Conservation (phyloP, 2,888 invertebrate genomes). For the Lithosia quadra region DNA sequence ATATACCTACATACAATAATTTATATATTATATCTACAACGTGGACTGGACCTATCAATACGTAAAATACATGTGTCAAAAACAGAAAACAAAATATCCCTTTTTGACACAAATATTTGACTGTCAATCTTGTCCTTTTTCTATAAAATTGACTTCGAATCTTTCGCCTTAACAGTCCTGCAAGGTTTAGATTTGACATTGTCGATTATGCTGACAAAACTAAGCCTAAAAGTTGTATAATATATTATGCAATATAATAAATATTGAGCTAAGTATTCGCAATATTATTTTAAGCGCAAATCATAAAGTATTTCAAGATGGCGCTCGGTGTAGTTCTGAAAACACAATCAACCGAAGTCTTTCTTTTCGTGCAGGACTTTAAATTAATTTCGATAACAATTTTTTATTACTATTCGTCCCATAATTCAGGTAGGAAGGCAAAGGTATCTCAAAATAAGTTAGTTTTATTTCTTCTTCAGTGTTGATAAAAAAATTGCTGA, state of each 20-base stretch:
- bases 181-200: conserved; percentile 17
- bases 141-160: conserved; percentile 19
- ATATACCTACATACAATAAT: conserved; percentile 43
- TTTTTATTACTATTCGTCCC: conserved; percentile 68
- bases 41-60: conserved; percentile 37
- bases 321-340: conserved; percentile 25
- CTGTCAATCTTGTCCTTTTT: conserved; percentile 17
- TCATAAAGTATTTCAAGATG: conserved; percentile 31
- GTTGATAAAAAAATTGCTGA: not conserved
- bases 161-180: conserved; percentile 21
- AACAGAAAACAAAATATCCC: conserved; percentile 12
- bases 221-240: conserved; percentile 15
- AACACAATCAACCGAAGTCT: conserved; percentile 28
- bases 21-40: conserved; percentile 44
- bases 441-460: conserved; percentile 42
- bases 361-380: conserved; percentile 27
- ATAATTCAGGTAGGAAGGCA: conserved; percentile 59
- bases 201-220: conserved; percentile 28
- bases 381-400: conserved; percentile 69
- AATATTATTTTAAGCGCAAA: conserved; percentile 35
- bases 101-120: conserved; percentile 21
- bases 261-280: conserved; percentile 31
- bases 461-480: not conserved
- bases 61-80: conserved; percentile 18
- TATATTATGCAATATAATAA: conserved; percentile 29